Evolutionary conservation across 2,113 vertebrate species (phyloP), one percentile per base, ranked within the genome.

Genomic region (Sisor rabdophorus): DNA sequence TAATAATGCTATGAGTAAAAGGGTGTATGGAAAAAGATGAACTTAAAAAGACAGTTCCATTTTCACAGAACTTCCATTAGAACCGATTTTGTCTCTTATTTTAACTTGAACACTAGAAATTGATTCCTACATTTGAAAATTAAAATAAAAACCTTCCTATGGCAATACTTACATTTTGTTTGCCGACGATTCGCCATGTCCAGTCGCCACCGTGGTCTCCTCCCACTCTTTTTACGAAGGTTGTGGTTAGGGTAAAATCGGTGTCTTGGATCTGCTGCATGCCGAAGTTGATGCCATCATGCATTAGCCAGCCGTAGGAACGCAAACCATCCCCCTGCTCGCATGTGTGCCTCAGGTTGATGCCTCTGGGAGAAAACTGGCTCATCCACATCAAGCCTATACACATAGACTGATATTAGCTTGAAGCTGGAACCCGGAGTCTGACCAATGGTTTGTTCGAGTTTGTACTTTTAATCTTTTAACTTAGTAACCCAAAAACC

Each of bases 311-410:
- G 68, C 96, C 94, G 2, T 96, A 99, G 6, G 93, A 87, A 7
- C 87, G 87, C 82, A 95, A 86, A 4, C 87, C 90, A 75, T 97
- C 94, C 0, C 92, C 90, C 83, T 95, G 95, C 76, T 98, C 96
- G 60, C 93, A 98, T 0, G 93, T 95, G 90, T 98, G 97, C 58
- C 95, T 92, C 58, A 99, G 84, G 76, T 86, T 88, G 63, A 90
- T 61, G 15, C 92, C 93, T 26, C 71, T 82, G 36, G 92, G 87
- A 0, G 90, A 85, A 81, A 91, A 91, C 84, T 96, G 95, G 48
- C 88, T 92, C 80, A 95, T 90, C 97, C 96, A 99, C 97, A 99
- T 98, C 83, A 98, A 84, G 1, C 97, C 97, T 98, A 79, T 2
- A 67, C 5, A 20, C 12, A 61, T 5, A 4, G 0, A 54, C 1